Evolutionary conservation across 2,797 vertebrate species (phyloP).

Genomic region (Ispidina lecontei): DNA sequence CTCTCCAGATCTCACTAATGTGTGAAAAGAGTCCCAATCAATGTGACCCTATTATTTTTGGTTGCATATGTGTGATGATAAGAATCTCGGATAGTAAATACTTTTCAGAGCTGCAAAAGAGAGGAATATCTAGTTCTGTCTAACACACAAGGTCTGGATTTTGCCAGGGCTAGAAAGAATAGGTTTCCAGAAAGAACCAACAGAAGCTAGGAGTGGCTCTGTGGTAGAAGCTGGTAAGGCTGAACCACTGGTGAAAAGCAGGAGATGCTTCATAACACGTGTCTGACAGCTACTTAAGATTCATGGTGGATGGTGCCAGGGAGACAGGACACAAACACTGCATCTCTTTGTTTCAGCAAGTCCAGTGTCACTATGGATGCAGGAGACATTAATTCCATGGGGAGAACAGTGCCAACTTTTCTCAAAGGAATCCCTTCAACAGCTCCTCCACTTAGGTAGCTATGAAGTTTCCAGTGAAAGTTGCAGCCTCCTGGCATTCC

Average conservation of each 20-base stretch:
- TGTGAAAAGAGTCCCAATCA: neutral
- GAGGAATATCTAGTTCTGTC: neutral
- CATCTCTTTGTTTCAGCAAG: constrained; percentile 45
- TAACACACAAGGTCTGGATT: neutral
- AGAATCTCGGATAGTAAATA: neutral
- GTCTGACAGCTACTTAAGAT: constrained; percentile 30
- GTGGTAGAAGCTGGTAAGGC: neutral
- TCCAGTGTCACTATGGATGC: constrained; percentile 45
- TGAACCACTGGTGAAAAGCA: neutral
- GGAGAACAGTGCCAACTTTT: constrained; percentile 41
- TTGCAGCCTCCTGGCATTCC: constrained; percentile 43
- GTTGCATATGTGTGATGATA: neutral
- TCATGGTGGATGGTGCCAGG: constrained; percentile 23
- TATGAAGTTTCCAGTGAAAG: constrained; percentile 36
- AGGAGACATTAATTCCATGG: constrained; percentile 45
- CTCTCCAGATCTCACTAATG: neutral
- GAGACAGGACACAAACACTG: constrained; percentile 58
- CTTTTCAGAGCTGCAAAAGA: neutral
- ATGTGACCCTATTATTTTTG: neutral
- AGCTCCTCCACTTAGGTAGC: constrained; percentile 35
- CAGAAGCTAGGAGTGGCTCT: neutral
- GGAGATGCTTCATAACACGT: constrained; percentile 38
- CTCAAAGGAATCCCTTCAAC: constrained; percentile 62
- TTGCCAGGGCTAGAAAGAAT: neutral
- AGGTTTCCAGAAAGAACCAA: neutral